Conservation (phyloP, 2,888 invertebrate genomes). For the Drosophila paramelanica region DNA sequence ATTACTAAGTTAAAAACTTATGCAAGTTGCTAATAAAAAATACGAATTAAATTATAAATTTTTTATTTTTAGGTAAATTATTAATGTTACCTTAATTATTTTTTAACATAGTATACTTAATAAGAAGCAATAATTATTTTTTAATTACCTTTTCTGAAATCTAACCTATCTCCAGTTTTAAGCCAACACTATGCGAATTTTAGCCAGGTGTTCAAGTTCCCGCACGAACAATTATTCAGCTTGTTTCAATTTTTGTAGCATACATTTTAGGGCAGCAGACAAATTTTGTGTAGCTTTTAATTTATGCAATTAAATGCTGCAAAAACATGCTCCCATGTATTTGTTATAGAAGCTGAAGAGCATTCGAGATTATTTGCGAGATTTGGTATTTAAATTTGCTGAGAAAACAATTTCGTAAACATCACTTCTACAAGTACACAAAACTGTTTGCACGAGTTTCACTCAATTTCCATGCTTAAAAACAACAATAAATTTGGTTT, state of each 20-base stretch:
- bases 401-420: neutral
- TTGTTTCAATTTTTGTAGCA: constrained; percentile 20
- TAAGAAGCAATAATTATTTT: no score
- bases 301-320: constrained; percentile 39
- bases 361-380: neutral
- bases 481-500: no score
- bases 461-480: neutral
- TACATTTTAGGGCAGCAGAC: constrained; percentile 3
- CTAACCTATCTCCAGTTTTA: no score
- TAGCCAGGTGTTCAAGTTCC: neutral
- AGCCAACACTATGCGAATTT: neutral
- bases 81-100: no score
- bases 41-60: no score
- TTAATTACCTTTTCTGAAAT: no score
- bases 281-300: constrained; percentile 3
- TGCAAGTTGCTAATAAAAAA: no score
- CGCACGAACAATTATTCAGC: neutral
- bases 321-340: neutral
- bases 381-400: constrained; percentile 1
- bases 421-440: neutral
- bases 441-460: neutral
- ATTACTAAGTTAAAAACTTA: no score
- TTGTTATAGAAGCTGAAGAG: neutral
- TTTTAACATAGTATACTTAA: no score
- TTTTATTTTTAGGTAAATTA: no score